Conservation (phyloP, 2,113 vertebrate species). For the Barnardius zonarius region DNA sequence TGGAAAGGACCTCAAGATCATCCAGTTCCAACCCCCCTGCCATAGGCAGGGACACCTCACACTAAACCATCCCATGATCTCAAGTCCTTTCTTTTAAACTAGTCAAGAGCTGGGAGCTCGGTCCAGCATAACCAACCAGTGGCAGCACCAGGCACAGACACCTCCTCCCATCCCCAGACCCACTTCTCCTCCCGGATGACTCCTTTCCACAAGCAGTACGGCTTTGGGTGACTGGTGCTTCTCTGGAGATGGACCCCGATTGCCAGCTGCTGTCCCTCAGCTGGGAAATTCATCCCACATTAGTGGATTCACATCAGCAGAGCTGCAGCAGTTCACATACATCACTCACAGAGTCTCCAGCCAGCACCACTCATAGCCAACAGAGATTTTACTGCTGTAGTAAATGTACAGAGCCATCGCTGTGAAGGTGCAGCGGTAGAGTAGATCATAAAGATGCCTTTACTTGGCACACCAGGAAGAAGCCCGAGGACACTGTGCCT, state of each 20-base stretch:
- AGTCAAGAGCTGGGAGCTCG: not conserved
- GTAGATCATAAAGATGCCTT: not conserved
- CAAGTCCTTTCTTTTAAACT: not conserved
- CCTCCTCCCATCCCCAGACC: not conserved
- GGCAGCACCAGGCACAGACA: not conserved
- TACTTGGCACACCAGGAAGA: not conserved
- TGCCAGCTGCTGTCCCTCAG: not conserved
- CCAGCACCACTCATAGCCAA: not conserved
- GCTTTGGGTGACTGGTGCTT: not conserved
- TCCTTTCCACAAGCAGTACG: not conserved
- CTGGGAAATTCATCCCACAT: not conserved
- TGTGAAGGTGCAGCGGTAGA: not conserved
- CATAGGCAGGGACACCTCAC: too few relatives aligned
- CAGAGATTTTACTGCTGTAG: not conserved
- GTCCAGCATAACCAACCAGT: not conserved
- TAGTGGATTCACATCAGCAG: not conserved
- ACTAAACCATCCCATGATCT: not conserved
- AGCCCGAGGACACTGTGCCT: rapidly evolving
- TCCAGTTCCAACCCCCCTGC: too few relatives aligned
- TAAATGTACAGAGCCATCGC: not conserved
- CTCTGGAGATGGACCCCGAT: not conserved
- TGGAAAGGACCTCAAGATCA: too few relatives aligned
- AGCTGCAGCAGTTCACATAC: not conserved
- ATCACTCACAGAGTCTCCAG: not conserved
- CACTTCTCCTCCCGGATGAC: not conserved